These are phyloP conservation scores for Parnassius glacialis DNA, from an alignment of 2,888 invertebrate species.

Conservation along the genomic window DNA sequence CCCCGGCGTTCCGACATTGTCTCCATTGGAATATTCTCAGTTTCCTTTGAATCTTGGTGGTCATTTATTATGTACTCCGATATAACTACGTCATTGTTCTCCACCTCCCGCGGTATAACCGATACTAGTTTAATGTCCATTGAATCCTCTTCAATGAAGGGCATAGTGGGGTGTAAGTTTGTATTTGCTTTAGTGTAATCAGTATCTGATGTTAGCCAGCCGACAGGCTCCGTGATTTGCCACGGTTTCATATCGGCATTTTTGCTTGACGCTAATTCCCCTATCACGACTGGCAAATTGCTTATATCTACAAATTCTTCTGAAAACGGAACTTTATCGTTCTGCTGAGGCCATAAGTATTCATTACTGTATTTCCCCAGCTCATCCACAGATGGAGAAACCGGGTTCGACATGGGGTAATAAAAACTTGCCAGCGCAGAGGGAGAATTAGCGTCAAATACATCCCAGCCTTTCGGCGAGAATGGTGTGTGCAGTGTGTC, in stretches of 20 bases:
- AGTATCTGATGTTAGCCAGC: constrained; percentile 51
- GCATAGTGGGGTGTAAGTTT: constrained; percentile 54
- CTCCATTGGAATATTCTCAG: constrained; percentile 32
- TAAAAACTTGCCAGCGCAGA: constrained; percentile 55
- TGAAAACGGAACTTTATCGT: constrained; percentile 48
- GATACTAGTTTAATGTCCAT: constrained; percentile 60
- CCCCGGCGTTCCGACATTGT: constrained; percentile 35
- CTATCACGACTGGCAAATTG: constrained; percentile 65
- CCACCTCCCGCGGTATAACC: constrained; percentile 65
- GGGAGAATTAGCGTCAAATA: constrained; percentile 62
- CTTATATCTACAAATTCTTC: constrained; percentile 64
- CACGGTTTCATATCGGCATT: constrained; percentile 48
- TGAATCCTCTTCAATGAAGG: constrained; percentile 70
- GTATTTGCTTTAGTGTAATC: constrained; percentile 48
- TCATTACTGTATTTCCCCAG: constrained; percentile 47
- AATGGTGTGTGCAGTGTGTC: constrained; percentile 69
- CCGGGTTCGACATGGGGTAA: constrained; percentile 49
- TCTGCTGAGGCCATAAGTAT: constrained; percentile 40
- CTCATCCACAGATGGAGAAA: constrained; percentile 55
- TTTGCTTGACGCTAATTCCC: constrained; percentile 56
- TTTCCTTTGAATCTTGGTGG: constrained; percentile 34
- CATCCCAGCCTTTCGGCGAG: constrained; percentile 71
- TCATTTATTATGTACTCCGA: constrained; percentile 56
- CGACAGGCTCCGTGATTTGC: constrained; percentile 44
- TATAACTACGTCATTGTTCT: constrained; percentile 56